These are phyloP conservation scores for Anguilla pacifica DNA, from an alignment of 2,797 vertebrate species.

Conservation along the genomic window DNA sequence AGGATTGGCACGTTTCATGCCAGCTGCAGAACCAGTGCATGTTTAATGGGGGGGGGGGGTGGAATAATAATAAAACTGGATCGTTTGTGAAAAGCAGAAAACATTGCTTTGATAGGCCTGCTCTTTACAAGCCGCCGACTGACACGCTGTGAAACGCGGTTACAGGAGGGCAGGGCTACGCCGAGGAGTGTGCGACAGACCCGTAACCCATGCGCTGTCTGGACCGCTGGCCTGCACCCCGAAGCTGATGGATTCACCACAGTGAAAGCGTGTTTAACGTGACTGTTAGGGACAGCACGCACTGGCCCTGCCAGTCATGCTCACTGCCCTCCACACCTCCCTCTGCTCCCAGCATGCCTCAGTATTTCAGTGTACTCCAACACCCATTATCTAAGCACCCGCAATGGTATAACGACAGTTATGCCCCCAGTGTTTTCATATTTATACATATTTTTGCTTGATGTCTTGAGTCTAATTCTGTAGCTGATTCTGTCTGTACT, in stretches of 20 bases:
- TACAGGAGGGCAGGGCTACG: background rate
- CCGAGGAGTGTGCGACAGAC: background rate
- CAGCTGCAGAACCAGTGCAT: no score
- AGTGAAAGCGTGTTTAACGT: background rate
- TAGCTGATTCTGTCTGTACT: background rate
- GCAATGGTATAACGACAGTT: background rate
- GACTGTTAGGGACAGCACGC: background rate
- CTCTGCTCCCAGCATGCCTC: background rate
- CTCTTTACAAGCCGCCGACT: background rate
- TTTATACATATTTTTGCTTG: background rate
- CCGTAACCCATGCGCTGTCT: background rate
- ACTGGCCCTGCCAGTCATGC: background rate
- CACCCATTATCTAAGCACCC: background rate
- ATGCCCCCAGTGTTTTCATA: background rate
- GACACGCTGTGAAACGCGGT: background rate
- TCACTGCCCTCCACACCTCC: background rate
- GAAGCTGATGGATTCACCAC: background rate
- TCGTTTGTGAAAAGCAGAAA: background rate
- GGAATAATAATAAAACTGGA: background rate
- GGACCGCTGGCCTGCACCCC: background rate
- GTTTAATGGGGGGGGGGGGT: no score
- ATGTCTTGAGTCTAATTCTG: background rate
- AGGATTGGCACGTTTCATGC: no score
- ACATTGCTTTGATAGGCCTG: background rate
- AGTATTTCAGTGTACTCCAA: background rate